phyloP scores from a whole-genome alignment of 2,888 invertebrate genomes.

The Vandiemenella viatica region DNA sequence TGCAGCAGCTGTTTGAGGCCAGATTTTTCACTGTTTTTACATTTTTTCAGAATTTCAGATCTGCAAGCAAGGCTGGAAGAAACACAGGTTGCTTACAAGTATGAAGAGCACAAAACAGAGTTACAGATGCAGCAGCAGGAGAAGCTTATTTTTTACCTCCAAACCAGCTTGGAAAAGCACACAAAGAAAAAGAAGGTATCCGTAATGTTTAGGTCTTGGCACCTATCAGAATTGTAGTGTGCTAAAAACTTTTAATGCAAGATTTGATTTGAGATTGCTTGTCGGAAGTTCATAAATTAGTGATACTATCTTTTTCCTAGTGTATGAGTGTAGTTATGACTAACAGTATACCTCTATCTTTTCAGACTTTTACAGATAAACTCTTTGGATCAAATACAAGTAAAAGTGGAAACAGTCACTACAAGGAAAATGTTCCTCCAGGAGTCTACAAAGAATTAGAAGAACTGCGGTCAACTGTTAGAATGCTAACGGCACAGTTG shows the following conservation, averaged over 20 bases:
- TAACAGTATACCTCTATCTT: no score
- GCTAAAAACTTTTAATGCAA: no score
- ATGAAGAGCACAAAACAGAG: conserved; percentile 69
- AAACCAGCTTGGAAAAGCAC: conserved; percentile 41
- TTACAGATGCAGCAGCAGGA: conserved; percentile 76
- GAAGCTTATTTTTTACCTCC: conserved; percentile 80
- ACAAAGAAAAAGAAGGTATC: conserved; percentile 32
- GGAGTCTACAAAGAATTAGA: conserved; percentile 13
- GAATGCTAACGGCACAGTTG: neutral
- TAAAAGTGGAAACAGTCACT: neutral
- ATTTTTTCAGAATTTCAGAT: conserved; percentile 43
- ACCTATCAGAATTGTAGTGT: no score
- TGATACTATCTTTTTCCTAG: no score
- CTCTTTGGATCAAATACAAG: no score
- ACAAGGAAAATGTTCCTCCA: conserved; percentile 43
- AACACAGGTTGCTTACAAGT: conserved; percentile 50
- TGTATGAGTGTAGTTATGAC: no score
- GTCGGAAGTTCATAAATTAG: no score
- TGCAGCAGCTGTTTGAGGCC: no score
- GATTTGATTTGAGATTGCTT: no score
- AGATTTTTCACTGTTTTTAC: no score
- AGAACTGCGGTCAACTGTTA: neutral
- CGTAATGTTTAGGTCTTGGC: no score
- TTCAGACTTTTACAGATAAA: conserved; percentile 50
- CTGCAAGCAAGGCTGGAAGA: conserved; percentile 51